phyloP scores from a whole-genome alignment of 2,797 vertebrate genomes.

The Poeciliopsis gracilis region DNA sequence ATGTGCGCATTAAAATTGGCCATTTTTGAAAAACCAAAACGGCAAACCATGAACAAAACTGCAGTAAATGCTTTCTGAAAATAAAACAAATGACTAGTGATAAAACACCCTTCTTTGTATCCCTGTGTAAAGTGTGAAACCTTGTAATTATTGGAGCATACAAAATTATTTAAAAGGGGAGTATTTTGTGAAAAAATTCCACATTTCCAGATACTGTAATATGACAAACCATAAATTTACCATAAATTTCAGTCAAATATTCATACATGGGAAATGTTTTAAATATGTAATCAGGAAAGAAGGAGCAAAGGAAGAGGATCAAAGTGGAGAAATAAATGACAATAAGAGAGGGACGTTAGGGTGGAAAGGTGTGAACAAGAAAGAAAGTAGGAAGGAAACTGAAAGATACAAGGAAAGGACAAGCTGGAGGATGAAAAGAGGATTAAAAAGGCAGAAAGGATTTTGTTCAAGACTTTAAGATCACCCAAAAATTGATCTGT shows the following conservation, averaged over 20 bases:
- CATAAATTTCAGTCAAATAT: not conserved
- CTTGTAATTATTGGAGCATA: constrained; percentile 11
- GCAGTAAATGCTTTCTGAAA: constrained; percentile 17
- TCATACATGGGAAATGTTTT: not conserved
- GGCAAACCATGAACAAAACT: constrained; percentile 2
- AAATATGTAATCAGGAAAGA: not conserved
- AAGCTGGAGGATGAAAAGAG: not conserved
- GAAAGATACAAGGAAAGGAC: not conserved
- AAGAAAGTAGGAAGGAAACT: not conserved
- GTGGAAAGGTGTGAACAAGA: not conserved
- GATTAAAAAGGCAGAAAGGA: constrained; percentile 42
- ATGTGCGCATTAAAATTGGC: constrained; percentile 6
- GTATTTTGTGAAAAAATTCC: not conserved
- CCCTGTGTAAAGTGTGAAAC: constrained; percentile 9
- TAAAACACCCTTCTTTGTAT: constrained; percentile 14
- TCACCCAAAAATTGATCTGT: constrained; percentile 24
- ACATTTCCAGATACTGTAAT: not conserved
- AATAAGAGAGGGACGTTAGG: not conserved
- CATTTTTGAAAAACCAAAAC: constrained; percentile 25
- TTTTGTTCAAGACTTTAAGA: constrained; percentile 47
- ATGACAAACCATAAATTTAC: not conserved
- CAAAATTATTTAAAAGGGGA: not conserved
- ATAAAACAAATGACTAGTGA: constrained; percentile 12
- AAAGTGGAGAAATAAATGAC: not conserved
- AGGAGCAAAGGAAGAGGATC: not conserved